Conservation (phyloP, 1,140 invertebrate genomes). For the Leptopilina boulardi region DNA sequence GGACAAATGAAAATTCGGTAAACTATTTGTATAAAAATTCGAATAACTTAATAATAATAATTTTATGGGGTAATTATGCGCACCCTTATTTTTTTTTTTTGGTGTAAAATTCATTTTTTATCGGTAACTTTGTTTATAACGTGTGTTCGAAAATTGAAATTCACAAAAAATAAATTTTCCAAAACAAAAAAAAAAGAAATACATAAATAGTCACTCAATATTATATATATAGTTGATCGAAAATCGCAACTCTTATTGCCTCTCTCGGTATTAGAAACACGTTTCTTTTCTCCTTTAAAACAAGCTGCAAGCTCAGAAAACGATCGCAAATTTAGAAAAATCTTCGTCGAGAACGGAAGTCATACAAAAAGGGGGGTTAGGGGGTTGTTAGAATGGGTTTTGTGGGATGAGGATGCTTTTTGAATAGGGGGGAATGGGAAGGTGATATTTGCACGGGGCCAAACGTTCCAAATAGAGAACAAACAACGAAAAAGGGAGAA, state of each 20-base stretch:
- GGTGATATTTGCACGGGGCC: constrained; percentile 74
- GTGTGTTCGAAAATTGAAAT: not conserved
- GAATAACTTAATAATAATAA: too few species aligned
- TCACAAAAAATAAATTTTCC: too few species aligned
- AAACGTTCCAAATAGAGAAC: constrained; percentile 75
- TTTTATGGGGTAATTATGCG: too few species aligned
- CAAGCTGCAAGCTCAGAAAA: constrained; percentile 45
- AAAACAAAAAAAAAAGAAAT: too few species aligned
- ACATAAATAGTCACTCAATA: not conserved
- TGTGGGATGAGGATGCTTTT: constrained; percentile 39
- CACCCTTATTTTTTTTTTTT: too few species aligned
- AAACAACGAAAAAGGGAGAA: constrained; percentile 63
- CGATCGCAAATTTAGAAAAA: constrained; percentile 65
- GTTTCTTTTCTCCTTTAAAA: not conserved
- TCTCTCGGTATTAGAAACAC: not conserved
- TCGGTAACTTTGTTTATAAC: too few species aligned
- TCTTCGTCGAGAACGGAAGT: constrained; percentile 59
- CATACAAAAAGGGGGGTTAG: too few species aligned
- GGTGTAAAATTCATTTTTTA: too few species aligned
- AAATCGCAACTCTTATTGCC: constrained; percentile 3
- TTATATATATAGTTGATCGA: not conserved
- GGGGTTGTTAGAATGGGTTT: constrained; percentile 24
- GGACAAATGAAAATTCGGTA: too few species aligned
- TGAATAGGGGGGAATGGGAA: constrained; percentile 55
- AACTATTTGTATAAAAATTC: too few species aligned